Evolutionary conservation across 2,113 vertebrate species (phyloP), one percentile per base, ranked within the genome.

Genomic region (Brevimyrus niger): DNA sequence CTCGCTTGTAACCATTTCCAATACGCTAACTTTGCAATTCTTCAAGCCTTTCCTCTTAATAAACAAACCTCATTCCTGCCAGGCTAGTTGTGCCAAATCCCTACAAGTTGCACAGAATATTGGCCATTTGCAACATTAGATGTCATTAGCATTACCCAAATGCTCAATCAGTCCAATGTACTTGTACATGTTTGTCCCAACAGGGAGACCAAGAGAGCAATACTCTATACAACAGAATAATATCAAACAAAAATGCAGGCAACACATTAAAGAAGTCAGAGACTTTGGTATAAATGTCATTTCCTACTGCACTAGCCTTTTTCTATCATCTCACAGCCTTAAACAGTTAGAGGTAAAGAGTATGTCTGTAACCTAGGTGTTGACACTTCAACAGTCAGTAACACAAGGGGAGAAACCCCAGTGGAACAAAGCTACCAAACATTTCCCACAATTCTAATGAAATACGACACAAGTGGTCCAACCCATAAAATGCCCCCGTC

Each of bases 401-500:
- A 80, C 35, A 42, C 35, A 19, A 31, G 61, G 27, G 61, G 27
- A 69, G 11, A 69, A 13, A 11, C 8, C 8, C n/a, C 8, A 3
- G 3, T 31, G 61, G 31, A 2, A 55, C 21, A 55, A 19, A 55
- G 19, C 61, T 31, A 31, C n/a, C n/a, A 65, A 65, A 4, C n/a
- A 65, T 65, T 65, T 65, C 10, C 0, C 3, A 80, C 35, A 42
- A 15, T 76, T 42, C 15, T 17, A 35, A 76, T 35, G 21, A 80
- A 42, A 80, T 80, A 17, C 31, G 17, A 19, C 23, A 91, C 92
- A 91, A 93, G 94, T 92, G 93, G 93, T 92, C 92, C 93, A 90
- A 91, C 90, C 87, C 27, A 88, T 91, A 90, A 94, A 94, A 94
- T 91, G 92, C 92, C 93, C 92, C 91, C 91, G 92, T 93, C 93